Evolutionary conservation across 2,797 vertebrate species (phyloP).

Genomic region (Fratercula arctica): DNA sequence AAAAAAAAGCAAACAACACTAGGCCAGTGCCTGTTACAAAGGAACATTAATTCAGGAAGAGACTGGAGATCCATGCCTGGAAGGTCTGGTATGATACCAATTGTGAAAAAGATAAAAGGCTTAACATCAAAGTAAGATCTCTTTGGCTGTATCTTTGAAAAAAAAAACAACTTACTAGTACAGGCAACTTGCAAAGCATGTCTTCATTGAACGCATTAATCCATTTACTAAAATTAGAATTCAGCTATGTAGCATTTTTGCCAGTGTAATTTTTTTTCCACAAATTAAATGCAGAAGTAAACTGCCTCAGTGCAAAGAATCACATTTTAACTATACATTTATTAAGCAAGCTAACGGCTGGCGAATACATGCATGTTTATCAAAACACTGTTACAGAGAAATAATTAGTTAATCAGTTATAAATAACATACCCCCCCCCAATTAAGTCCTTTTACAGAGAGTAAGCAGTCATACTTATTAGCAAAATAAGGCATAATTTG

Average conservation of each 20-base stretch:
- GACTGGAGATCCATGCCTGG: not conserved
- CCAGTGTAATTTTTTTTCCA: conserved; percentile 23
- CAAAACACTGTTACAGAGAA: conserved; percentile 60
- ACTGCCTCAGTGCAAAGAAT: conserved; percentile 52
- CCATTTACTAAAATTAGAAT: conserved; percentile 2
- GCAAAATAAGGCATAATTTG: conserved; percentile 58
- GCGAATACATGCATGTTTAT: conserved; percentile 70
- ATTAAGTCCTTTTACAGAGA: conserved; percentile 26
- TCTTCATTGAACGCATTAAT: conserved; percentile 50
- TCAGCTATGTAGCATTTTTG: conserved; percentile 53
- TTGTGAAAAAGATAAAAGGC: not conserved
- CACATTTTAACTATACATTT: conserved; percentile 53
- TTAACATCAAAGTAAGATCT: not conserved
- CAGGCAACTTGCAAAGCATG: not conserved
- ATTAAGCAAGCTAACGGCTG: conserved; percentile 59
- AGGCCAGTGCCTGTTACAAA: not conserved
- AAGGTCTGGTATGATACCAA: not conserved
- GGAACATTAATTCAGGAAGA: not conserved
- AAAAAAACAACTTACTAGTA: not conserved
- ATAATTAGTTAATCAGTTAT: conserved; percentile 29
- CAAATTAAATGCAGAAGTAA: conserved; percentile 55
- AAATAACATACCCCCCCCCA: not conserved
- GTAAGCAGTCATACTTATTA: conserved; percentile 20
- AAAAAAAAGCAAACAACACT: not conserved
- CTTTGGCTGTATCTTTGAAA: not conserved